Conservation (phyloP, 2,797 vertebrate species). For the Podarcis lilfordi region DNA sequence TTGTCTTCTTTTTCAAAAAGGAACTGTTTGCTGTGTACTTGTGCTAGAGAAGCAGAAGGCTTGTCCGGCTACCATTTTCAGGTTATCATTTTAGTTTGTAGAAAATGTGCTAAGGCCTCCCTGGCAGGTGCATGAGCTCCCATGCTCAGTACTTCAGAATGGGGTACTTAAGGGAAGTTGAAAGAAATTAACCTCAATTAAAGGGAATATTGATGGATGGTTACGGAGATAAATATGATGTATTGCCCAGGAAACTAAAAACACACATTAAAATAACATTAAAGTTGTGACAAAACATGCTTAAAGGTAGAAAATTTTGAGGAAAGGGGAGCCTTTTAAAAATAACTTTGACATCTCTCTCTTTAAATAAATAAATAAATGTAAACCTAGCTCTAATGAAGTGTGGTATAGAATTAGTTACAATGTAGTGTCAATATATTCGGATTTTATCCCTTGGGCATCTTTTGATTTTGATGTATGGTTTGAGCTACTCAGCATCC, state of each 20-base stretch:
- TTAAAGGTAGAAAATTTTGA: slow-evolving; percentile 62
- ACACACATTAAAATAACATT: slow-evolving; percentile 76
- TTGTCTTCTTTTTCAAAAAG: background rate
- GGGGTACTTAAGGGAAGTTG: slow-evolving; percentile 73
- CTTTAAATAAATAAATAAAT: slow-evolving; percentile 27
- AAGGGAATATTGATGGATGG: slow-evolving; percentile 76
- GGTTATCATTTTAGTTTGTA: slow-evolving; percentile 21
- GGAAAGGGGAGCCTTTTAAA: slow-evolving; percentile 57
- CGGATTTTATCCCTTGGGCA: slow-evolving; percentile 48
- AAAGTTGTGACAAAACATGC: slow-evolving; percentile 69
- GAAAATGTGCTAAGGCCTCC: slow-evolving; percentile 46
- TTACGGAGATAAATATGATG: slow-evolving; percentile 75
- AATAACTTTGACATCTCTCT: slow-evolving; percentile 54
- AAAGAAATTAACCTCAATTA: slow-evolving; percentile 83
- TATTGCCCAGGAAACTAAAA: slow-evolving; percentile 69
- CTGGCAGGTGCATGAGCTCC: slow-evolving; percentile 69
- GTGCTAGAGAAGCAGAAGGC: background rate
- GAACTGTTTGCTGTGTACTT: background rate
- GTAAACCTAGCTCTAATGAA: slow-evolving; percentile 41
- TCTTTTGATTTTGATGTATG: slow-evolving; percentile 54
- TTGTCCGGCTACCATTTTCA: background rate
- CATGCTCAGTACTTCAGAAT: slow-evolving; percentile 36
- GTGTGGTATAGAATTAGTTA: slow-evolving; percentile 60
- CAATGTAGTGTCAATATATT: slow-evolving; percentile 51
- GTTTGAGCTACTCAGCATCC: slow-evolving; percentile 62